Evolutionary conservation across 2,888 invertebrate species (phyloP).

Genomic region (Pollenia angustigena): DNA sequence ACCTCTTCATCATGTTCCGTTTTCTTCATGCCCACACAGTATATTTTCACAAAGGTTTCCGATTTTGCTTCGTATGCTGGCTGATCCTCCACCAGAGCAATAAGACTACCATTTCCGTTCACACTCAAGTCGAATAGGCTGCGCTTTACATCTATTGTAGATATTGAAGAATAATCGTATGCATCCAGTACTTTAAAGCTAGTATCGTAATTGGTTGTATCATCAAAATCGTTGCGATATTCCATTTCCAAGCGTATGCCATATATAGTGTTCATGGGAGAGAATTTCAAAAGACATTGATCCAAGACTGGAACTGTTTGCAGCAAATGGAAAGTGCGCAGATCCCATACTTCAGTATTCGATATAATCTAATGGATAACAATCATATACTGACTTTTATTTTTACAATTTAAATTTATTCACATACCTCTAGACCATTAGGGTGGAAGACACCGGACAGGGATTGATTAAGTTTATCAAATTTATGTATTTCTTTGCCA

Average conservation of each 20-base stretch:
- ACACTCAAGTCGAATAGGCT: slow-evolving; percentile 94
- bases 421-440: slow-evolving; percentile 93
- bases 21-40: slow-evolving; percentile 95
- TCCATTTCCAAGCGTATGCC: slow-evolving; percentile 92
- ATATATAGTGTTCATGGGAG: slow-evolving; percentile 94
- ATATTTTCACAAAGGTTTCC: slow-evolving; percentile 95
- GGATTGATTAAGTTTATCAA: slow-evolving; percentile 98
- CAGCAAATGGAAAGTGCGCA: slow-evolving; percentile 96
- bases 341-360: slow-evolving; percentile 99
- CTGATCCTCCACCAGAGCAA: slow-evolving; percentile 96
- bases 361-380: slow-evolving; percentile 89
- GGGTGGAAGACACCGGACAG: slow-evolving; percentile 98
- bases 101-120: slow-evolving; percentile 92
- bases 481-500: slow-evolving; percentile 96
- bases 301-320: slow-evolving; percentile 97
- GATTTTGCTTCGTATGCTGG: slow-evolving; percentile 92
- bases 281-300: slow-evolving; percentile 94
- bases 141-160: slow-evolving; percentile 96
- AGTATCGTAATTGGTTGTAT: slow-evolving; percentile 91
- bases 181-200: slow-evolving; percentile 98
- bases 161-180: slow-evolving; percentile 96
- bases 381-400: background rate
- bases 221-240: slow-evolving; percentile 88
- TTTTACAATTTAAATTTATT: background rate
- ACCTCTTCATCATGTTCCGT: slow-evolving; percentile 96